Percentiles rank a stretch among this genome's conserved stretches.
Evolutionary conservation across 2,113 vertebrate species (phyloP).

Genomic region (Eulemur rufifrons): DNA sequence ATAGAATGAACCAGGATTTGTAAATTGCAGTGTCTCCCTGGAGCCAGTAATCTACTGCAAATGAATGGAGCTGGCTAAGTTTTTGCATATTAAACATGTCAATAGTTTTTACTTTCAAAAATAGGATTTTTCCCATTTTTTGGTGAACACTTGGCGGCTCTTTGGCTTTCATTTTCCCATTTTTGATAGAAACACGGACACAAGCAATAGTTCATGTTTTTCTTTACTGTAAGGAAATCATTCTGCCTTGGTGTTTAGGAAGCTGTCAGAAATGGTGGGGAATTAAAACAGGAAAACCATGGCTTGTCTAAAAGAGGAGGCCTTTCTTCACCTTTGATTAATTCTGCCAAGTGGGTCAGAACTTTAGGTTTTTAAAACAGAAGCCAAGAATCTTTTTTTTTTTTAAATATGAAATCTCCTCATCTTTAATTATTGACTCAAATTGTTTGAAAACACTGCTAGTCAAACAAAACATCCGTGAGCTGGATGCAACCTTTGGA

Average conservation of each 20-base stretch:
- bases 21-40: background rate
- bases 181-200: conserved; percentile 3
- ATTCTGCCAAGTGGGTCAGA: background rate
- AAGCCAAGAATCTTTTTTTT: conserved; percentile 7
- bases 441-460: conserved; percentile 6
- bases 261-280: background rate
- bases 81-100: background rate
- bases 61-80: background rate
- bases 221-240: background rate
- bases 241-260: background rate
- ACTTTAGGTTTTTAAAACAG: background rate
- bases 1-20: background rate
- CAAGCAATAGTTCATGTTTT: background rate
- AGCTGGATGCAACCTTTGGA: background rate
- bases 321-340: background rate
- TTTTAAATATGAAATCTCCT: background rate
- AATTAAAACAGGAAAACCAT: background rate
- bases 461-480: background rate
- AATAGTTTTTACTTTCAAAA: background rate
- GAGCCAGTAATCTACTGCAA: background rate
- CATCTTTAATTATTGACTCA: conserved; percentile 36
- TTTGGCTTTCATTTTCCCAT: conserved; percentile 29
- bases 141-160: background rate
- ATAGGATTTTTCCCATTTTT: background rate
- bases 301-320: background rate